These are phyloP conservation scores for Anthrax anthrax DNA, from an alignment of 2,888 invertebrate genomes.

Conservation along the genomic window DNA sequence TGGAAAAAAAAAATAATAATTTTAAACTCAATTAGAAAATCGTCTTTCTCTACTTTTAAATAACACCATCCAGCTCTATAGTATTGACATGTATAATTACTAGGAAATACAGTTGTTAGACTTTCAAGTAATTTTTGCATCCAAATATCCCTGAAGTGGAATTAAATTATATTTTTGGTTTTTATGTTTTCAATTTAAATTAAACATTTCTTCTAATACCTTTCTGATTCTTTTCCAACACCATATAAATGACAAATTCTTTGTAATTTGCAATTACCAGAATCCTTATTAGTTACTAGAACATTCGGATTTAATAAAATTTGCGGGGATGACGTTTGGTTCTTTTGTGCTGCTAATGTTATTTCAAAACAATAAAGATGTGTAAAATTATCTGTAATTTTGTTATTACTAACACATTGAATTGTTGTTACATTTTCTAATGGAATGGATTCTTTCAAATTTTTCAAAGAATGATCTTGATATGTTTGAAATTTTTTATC, in stretches of 20 bases:
- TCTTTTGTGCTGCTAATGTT: slow-evolving; percentile 29
- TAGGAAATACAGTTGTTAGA: slow-evolving; percentile 50
- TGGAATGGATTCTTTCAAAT: slow-evolving; percentile 53
- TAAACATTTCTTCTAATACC: slow-evolving; percentile 15
- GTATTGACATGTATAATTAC: slow-evolving; percentile 53
- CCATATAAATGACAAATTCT: slow-evolving; percentile 30
- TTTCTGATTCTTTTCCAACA: slow-evolving; percentile 34
- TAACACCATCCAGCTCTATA: slow-evolving; percentile 71
- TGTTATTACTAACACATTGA: slow-evolving; percentile 33
- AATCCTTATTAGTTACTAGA: slow-evolving; percentile 24
- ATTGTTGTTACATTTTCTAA: slow-evolving; percentile 41
- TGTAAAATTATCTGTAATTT: slow-evolving; percentile 34
- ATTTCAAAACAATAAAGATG: slow-evolving; percentile 34
- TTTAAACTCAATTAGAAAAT: not conserved
- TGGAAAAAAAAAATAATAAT: slow-evolving; percentile 14
- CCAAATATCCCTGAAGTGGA: slow-evolving; percentile 46
- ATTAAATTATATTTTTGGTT: too few relatives aligned
- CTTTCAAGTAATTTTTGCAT: slow-evolving; percentile 66
- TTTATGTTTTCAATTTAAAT: too few relatives aligned
- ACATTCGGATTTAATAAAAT: slow-evolving; percentile 26
- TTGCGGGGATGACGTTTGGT: slow-evolving; percentile 11
- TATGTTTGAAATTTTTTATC: slow-evolving; percentile 60
- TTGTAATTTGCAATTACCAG: slow-evolving; percentile 29
- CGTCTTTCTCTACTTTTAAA: slow-evolving; percentile 40
- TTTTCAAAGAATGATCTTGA: slow-evolving; percentile 52